Evolutionary conservation across 37 sponge, comb jelly and placozoan species (phyloP), one percentile per base, ranked within the genome.

Genomic region (Spongia lamella): DNA sequence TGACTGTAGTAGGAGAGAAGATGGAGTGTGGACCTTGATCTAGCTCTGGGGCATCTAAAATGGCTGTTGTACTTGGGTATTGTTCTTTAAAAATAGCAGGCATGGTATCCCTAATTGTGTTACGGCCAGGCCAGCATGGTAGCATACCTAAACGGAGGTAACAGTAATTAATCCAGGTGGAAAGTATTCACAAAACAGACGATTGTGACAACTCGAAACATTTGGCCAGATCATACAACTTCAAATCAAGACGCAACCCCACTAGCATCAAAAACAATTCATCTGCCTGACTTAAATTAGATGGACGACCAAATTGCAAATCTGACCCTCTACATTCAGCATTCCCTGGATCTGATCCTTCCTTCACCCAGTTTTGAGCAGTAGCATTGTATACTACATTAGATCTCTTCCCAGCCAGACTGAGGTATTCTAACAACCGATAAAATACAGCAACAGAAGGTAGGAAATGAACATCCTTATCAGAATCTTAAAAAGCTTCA

Each of bases 221-320:
- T 36, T 40, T n/a, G 3, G 74, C 82, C 4, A 81, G 56, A 32
- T 71, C 66, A 31, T 20, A 30, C 24, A 54, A 63, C 15, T n/a
- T 4, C 16, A 73, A 38, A 47, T 65, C 73, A 5, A 63, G 53
- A 2, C 73, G 82, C 15, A 81, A 38, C 19, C 66, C 53, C 1
- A 79, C 72, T 16, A 79, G 30, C 31, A 43, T 56, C 33, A 79
- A 26, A 33, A 79, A 60, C 22, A 79, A 57, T 72, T 79, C 50
- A 25, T 79, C 67, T 26, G 40, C 53, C 20, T 52, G 56, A 16
- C 27, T 30, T 29, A 76, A 72, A 25, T 11, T 40, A 30, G 66
- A 40, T 47, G n/a, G n/a, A n/a, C n/a, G n/a, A n/a, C n/a, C n/a
- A n/a, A n/a, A n/a, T n/a, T n/a, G n/a, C n/a, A n/a, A n/a, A n/a